Base-by-base conservation (phyloP, 37 sponge, comb jelly and placozoan species). In the Ephydatia muelleri region DNA sequence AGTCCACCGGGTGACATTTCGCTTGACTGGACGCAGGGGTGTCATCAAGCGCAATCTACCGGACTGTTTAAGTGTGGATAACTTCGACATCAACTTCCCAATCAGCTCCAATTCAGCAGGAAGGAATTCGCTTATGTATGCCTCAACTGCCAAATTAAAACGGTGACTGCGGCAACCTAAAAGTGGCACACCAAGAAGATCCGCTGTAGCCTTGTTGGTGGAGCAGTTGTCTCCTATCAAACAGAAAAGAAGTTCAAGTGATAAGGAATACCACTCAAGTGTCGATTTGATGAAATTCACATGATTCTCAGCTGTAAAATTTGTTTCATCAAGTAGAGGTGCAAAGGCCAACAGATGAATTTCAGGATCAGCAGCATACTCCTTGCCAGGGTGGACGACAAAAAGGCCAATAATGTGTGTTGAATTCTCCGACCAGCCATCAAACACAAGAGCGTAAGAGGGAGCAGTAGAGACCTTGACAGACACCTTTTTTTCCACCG, bases 121-220 rank as follows among this genome's bases (percentile, higher is more conserved):
- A 57, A 57, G 57, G 57, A 57, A 57, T 57, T 5, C 43, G 43
- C 43, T 57, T 57, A 76, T 39, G 38, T 38, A 76, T 43, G 16
- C 39, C 47, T 76, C 39, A 76, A 76, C 77, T 21, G 77, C 77
- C 77, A 76, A 38, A 37, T 76, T 76, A 40, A 76, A 76, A 27
- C 77, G 35, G 38, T 38, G 77, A 76, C 77, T 76, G 38, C 39
- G 39, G 38, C 77, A 76, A 11, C 77, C 77, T 23, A 76, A 23
- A 27, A 76, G 38, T 76, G 77, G 38, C 77, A 76, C 38, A 35
- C 39, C 38, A 38, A 40, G 34, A 76, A 11, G 38, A 19, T 37
- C 38, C 39, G 25, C 48, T 39, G 38, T 76, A 21, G 77, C 77
- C 38, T 76, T 37, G 38, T 76, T 76, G 28, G 38, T 76, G 38